Conservation (phyloP, 2,888 invertebrate genomes). For the Latrodectus hesperus region DNA sequence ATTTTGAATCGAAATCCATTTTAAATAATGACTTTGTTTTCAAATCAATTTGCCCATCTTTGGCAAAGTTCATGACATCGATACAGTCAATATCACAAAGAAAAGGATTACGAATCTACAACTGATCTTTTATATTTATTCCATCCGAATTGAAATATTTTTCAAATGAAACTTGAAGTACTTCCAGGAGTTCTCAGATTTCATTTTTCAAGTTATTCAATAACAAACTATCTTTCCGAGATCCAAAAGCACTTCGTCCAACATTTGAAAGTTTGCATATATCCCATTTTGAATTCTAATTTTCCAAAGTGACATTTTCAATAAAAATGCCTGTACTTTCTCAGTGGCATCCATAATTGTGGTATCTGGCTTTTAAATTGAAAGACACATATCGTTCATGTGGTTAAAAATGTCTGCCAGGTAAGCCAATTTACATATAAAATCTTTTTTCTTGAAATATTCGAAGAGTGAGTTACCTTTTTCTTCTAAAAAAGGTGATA, state of each 20-base stretch:
- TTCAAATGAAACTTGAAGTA: no score
- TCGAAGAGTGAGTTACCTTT: constrained; percentile 54
- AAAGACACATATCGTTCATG: constrained; percentile 13
- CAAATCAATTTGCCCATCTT: constrained; percentile 58
- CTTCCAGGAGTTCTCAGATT: no score
- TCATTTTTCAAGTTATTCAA: no score
- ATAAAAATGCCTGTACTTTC: constrained; percentile 50
- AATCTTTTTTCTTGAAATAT: constrained; percentile 30
- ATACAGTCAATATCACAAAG: no score
- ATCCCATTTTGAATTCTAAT: constrained; percentile 51
- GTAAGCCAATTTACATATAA: background rate
- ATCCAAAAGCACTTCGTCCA: constrained; percentile 57
- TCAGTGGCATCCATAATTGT: constrained; percentile 46
- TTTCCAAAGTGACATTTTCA: constrained; percentile 51
- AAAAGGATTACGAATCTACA: no score
- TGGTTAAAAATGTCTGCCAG: constrained; percentile 34
- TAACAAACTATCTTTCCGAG: no score
- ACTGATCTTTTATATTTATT: no score
- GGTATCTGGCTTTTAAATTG: background rate
- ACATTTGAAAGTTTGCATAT: constrained; percentile 52
- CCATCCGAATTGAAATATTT: no score
- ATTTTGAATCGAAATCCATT: no score
- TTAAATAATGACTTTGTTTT: constrained; percentile 22
- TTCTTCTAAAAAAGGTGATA: constrained; percentile 50
- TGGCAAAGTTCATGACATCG: no score